Percentiles rank a stretch among this genome's conserved stretches.
Evolutionary conservation across 2,113 vertebrate species (phyloP).

Genomic region (Hylia prasina): DNA sequence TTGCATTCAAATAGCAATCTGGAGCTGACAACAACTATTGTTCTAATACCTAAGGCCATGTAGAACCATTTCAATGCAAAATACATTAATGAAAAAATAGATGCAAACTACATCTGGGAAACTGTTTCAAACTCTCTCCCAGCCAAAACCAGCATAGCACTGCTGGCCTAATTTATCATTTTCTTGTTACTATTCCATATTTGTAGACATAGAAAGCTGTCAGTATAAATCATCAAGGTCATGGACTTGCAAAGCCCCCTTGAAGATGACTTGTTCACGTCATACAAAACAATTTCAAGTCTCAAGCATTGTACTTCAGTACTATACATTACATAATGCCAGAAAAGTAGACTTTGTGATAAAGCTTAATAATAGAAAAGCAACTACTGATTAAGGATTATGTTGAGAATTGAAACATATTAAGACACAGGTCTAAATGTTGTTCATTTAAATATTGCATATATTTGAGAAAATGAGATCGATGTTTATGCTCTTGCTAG

Average conservation of each 20-base stretch:
- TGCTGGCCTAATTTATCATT: neutral
- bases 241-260: neutral
- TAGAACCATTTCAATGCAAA: conserved; percentile 12
- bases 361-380: neutral
- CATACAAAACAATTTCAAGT: neutral
- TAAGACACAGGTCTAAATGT: neutral
- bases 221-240: neutral
- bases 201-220: neutral
- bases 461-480: neutral
- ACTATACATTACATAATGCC: neutral
- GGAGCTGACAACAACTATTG: neutral
- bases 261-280: neutral
- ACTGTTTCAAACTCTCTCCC: neutral
- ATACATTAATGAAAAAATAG: conserved; percentile 20
- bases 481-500: neutral
- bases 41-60: conserved; percentile 42
- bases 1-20: conserved; percentile 26
- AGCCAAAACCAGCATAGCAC: neutral
- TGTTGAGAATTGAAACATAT: neutral
- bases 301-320: neutral
- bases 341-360: no score
- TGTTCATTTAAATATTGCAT: neutral
- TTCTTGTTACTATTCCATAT: neutral
- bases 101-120: conserved; percentile 19
- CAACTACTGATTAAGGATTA: neutral